Evolutionary conservation across 2,113 vertebrate species (phyloP).

Genomic region (Triplophysa siluroides): DNA sequence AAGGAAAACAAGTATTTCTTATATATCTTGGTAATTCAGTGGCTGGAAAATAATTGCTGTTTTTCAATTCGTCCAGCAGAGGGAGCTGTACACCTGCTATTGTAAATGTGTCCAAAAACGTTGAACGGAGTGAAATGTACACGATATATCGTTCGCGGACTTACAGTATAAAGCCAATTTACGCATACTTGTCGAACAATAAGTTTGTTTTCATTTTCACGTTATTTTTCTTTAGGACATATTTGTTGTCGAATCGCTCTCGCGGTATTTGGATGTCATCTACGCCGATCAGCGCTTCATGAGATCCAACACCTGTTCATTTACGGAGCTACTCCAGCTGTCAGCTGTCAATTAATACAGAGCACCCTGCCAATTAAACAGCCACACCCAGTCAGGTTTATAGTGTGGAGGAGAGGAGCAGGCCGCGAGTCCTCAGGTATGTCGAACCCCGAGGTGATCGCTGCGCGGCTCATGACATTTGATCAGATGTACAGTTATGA

Average conservation of each 20-base stretch:
- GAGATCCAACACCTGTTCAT: not conserved
- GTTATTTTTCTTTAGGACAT: no score
- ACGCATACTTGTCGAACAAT: no score
- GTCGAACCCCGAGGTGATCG: conserved; percentile 27
- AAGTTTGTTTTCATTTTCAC: no score
- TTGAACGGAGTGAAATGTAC: no score
- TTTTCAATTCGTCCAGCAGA: conserved; percentile 48
- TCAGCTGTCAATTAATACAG: conserved; percentile 5
- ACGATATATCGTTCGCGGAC: no score
- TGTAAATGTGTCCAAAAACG: not conserved
- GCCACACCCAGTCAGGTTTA: not conserved
- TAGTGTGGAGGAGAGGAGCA: not conserved
- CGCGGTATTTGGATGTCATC: no score
- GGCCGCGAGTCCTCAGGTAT: not conserved
- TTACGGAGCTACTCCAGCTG: conserved; percentile 3
- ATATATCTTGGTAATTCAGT: no score
- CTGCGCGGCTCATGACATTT: conserved; percentile 54
- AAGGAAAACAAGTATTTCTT: not conserved
- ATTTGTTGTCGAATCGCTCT: no score
- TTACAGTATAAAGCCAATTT: no score
- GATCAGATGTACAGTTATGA: conserved; percentile 76
- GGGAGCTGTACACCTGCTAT: conserved; percentile 31
- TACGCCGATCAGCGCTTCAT: no score
- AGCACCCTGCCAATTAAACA: conserved; percentile 1
- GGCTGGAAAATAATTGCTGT: not conserved